These are phyloP conservation scores for Ichneumoninae sp. DNA, from an alignment of 2,888 invertebrate species.

Conservation along the genomic window DNA sequence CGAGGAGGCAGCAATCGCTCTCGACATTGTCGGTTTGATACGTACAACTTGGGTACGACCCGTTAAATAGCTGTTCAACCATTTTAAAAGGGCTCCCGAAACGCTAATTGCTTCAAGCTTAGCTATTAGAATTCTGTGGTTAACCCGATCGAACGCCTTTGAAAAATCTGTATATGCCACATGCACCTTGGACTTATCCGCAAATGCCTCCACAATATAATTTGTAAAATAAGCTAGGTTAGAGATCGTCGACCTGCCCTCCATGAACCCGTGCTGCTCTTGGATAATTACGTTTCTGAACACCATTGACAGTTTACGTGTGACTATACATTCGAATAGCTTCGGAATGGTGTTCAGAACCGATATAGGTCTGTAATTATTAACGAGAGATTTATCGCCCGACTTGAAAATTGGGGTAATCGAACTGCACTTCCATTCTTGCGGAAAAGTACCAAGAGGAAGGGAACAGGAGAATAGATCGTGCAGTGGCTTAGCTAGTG, in stretches of 20 bases:
- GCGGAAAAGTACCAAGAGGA: constrained; percentile 41
- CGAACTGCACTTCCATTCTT: constrained; percentile 45
- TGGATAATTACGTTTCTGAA: background rate
- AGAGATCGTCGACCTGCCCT: constrained; percentile 64
- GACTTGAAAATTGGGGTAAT: constrained; percentile 60
- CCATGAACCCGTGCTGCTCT: constrained; percentile 53
- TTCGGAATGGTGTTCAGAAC: constrained; percentile 56
- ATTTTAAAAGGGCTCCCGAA: constrained; percentile 42
- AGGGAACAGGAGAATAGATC: constrained; percentile 26
- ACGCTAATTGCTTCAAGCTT: constrained; percentile 60
- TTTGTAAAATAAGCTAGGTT: constrained; percentile 59
- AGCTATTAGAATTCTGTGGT: constrained; percentile 61
- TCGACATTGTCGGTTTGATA: background rate
- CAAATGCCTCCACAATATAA: constrained; percentile 62
- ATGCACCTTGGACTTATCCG: constrained; percentile 62
- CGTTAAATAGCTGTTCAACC: constrained; percentile 56
- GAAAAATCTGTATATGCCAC: constrained; percentile 68
- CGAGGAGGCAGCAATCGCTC: background rate
- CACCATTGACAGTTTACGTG: background rate
- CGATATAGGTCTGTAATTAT: constrained; percentile 63
- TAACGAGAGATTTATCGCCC: constrained; percentile 35
- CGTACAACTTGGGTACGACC: constrained; percentile 34
- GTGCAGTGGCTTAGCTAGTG: constrained; percentile 36
- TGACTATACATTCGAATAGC: constrained; percentile 56
- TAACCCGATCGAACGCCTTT: constrained; percentile 72